Conservation (phyloP, 2,113 vertebrate species). For the Aplodontia rufa region DNA sequence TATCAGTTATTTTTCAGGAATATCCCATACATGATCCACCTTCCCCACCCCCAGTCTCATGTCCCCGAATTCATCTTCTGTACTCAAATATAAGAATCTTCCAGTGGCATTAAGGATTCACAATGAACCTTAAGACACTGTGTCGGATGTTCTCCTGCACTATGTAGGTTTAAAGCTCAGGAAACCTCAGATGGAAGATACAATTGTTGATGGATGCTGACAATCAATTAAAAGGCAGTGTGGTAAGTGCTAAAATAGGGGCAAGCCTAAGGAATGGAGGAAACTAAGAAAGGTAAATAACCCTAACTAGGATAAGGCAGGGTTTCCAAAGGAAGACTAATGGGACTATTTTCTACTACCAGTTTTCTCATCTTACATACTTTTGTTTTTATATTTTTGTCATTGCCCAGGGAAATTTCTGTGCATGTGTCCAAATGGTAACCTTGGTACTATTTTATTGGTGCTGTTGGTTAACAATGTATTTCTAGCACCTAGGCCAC, state of each 20-base stretch:
- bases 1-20: neutral
- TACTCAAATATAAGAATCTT: neutral
- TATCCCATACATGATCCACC: neutral
- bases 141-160: neutral
- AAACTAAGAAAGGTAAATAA: neutral
- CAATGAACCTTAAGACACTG: neutral
- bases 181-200: neutral
- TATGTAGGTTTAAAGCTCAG: neutral
- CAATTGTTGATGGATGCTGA: neutral
- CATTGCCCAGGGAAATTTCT: neutral
- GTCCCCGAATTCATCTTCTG: neutral
- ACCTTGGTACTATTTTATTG: neutral
- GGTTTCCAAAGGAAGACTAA: neutral
- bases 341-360: neutral
- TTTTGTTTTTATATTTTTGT: neutral
- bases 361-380: neutral
- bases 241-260: too few relatives aligned
- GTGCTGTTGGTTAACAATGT: neutral
- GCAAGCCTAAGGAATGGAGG: too few relatives aligned
- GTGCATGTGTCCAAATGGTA: neutral
- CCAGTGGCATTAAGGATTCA: neutral
- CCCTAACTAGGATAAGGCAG: neutral
- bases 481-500: neutral
- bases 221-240: neutral
- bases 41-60: neutral